phyloP scores from a whole-genome alignment of 2,888 invertebrate genomes.

The Clanis bilineata region DNA sequence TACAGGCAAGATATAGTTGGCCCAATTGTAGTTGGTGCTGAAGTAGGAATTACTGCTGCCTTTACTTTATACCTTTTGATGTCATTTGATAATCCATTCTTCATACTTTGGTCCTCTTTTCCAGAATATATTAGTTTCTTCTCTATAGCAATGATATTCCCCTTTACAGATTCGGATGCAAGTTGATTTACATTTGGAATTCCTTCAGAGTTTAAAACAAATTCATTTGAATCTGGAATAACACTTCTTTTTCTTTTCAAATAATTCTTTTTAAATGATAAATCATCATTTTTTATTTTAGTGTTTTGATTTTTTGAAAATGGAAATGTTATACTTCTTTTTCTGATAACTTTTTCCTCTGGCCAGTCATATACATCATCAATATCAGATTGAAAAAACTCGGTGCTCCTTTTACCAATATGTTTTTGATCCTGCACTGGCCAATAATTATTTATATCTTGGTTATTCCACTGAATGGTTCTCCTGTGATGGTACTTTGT shows the following conservation, averaged over 20 bases:
- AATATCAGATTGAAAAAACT: constrained; percentile 22
- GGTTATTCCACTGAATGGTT: constrained; percentile 64
- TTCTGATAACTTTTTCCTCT: constrained; percentile 24
- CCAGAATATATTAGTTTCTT: constrained; percentile 44
- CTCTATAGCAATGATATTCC: constrained; percentile 45
- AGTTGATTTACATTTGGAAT: constrained; percentile 44
- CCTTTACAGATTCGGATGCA: constrained; percentile 39
- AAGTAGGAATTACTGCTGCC: constrained; percentile 44
- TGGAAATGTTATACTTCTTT: constrained; percentile 29
- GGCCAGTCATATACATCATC: constrained; percentile 17
- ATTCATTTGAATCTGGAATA: constrained; percentile 53
- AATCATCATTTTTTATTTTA: constrained; percentile 20
- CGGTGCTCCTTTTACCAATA: constrained; percentile 56
- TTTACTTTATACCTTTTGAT: constrained; percentile 56
- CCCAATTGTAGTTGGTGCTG: constrained; percentile 47
- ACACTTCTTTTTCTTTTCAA: constrained; percentile 55
- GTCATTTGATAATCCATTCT: constrained; percentile 48
- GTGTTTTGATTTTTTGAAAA: constrained; percentile 20
- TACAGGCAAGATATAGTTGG: constrained; percentile 65
- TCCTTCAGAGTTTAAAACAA: constrained; percentile 38
- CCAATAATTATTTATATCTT: constrained; percentile 56
- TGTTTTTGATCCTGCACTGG: constrained; percentile 46
- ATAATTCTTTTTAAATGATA: constrained; percentile 32
- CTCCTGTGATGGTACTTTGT: constrained; percentile 75
- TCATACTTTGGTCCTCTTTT: constrained; percentile 44